Conservation (phyloP, 2,113 vertebrate genomes). For the Crotophaga sulcirostris region DNA sequence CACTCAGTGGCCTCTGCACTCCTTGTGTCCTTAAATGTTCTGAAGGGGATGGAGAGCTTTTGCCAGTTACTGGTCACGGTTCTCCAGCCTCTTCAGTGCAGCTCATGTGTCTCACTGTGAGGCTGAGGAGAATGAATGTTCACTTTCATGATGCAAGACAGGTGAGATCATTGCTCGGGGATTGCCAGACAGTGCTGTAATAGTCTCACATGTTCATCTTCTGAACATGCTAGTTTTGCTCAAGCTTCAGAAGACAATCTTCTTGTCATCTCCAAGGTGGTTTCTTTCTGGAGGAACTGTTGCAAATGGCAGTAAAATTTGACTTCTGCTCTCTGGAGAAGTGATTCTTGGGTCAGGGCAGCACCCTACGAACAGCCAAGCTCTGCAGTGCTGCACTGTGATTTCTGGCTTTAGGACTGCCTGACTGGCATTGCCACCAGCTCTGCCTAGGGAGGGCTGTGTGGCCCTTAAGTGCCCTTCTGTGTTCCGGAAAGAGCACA, state of each 20-base stretch:
- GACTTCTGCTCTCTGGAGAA: background rate
- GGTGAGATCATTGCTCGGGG: background rate
- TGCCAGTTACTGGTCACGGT: background rate
- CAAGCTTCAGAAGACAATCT: background rate
- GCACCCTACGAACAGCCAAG: background rate
- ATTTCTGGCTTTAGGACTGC: background rate
- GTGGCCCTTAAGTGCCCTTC: background rate
- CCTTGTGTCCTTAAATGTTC: background rate
- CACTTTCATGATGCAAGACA: fast-evolving
- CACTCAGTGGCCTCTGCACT: background rate
- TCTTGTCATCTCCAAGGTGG: background rate
- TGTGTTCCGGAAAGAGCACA: background rate
- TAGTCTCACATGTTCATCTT: background rate
- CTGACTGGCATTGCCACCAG: background rate
- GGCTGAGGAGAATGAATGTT: background rate
- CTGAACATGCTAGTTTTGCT: background rate
- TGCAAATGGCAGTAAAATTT: background rate
- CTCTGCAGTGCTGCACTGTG: background rate
- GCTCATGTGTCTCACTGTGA: fast-evolving
- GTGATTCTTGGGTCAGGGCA: background rate
- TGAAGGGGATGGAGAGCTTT: background rate
- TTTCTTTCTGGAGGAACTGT: background rate
- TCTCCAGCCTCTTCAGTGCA: background rate
- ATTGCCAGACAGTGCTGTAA: background rate
- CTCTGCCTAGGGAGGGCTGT: background rate